Evolutionary conservation across 2,113 vertebrate species (phyloP).

Genomic region (Spizaetus ornatus): DNA sequence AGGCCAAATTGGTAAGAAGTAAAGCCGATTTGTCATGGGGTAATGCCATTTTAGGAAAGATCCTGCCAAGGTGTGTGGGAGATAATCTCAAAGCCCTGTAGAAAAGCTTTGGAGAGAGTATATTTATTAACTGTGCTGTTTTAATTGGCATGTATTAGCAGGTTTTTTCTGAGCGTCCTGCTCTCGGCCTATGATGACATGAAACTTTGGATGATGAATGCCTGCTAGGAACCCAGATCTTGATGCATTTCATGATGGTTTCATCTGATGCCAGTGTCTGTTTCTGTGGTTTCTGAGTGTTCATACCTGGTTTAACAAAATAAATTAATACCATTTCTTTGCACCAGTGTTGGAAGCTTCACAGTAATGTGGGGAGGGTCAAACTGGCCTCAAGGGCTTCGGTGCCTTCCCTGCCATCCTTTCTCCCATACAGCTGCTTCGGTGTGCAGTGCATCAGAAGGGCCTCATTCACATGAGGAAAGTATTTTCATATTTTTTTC

Average conservation of each 20-base stretch:
- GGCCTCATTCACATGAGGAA: not conserved
- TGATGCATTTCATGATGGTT: not conserved
- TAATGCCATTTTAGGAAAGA: not conserved
- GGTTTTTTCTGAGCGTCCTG: not conserved
- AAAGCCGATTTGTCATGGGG: fast-evolving
- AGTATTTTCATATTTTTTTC: not conserved
- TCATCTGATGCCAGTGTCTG: not conserved
- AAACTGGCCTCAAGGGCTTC: not conserved
- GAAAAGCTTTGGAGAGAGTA: not conserved
- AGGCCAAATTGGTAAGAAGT: not conserved
- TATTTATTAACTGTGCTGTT: not conserved
- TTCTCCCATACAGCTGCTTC: not conserved
- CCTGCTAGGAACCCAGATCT: not conserved
- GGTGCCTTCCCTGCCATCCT: not conserved
- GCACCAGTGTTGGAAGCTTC: not conserved
- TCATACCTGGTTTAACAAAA: not conserved
- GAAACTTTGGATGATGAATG: not conserved
- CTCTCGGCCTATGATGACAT: not conserved
- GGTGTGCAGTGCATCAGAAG: not conserved
- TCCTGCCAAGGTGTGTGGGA: not conserved
- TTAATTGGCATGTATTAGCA: not conserved
- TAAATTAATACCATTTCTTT: not conserved
- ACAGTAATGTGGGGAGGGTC: not conserved
- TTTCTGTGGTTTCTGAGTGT: not conserved
- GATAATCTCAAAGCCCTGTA: not conserved